phyloP scores from a whole-genome alignment of 30 jellyfish, hydroid and myxozoan species.

The Aurelia coerulea region DNA sequence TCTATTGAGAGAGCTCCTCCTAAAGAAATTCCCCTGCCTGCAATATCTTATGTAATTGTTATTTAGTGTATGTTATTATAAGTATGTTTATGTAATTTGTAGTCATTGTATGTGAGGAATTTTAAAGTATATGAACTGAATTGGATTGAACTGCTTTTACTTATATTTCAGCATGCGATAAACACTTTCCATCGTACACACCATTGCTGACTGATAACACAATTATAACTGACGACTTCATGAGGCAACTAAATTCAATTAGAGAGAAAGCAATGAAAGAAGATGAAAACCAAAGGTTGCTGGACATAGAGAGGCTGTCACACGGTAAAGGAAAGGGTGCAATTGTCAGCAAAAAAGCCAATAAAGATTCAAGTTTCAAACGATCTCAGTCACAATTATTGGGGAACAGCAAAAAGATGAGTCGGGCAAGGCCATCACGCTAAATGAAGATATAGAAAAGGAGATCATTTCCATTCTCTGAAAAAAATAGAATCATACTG shows the following conservation, averaged over 20 bases:
- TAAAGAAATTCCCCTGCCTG: too few relatives aligned
- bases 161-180: constrained; percentile 18
- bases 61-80: too few relatives aligned
- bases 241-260: constrained; percentile 12
- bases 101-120: too few relatives aligned
- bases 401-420: constrained; percentile 12
- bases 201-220: constrained; percentile 28
- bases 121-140: too few relatives aligned
- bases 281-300: constrained; percentile 23
- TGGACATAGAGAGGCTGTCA: not conserved
- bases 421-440: constrained; percentile 35
- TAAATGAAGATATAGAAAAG: not conserved
- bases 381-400: constrained; percentile 18
- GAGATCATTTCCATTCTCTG: too few relatives aligned
- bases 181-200: constrained; percentile 37
- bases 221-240: constrained; percentile 11
- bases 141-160: too few relatives aligned
- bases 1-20: too few relatives aligned
- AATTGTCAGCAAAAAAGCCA: not conserved
- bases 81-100: too few relatives aligned
- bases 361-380: constrained; percentile 10
- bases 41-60: too few relatives aligned
- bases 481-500: too few relatives aligned
- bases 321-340: constrained; percentile 12
- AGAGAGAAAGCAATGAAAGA: constrained; percentile 31